These are phyloP conservation scores for Polydrusus pterygomalis DNA, from an alignment of 2,888 invertebrate genomes.

Conservation along the genomic window DNA sequence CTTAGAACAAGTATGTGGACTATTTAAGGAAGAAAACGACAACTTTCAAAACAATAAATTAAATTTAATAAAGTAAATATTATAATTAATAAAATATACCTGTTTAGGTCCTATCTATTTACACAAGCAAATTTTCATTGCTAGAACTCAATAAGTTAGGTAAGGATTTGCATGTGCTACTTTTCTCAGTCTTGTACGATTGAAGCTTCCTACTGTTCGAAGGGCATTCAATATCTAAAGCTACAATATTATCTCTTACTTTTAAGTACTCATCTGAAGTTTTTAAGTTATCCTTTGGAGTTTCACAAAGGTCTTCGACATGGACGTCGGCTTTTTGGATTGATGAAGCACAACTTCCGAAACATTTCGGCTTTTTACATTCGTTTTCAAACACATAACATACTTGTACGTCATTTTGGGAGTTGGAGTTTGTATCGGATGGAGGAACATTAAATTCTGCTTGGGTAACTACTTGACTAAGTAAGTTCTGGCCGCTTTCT, in stretches of 20 bases:
- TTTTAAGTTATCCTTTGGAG: slow-evolving; percentile 38
- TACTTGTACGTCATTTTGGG: slow-evolving; percentile 64
- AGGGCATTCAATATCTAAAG: slow-evolving; percentile 72
- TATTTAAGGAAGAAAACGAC: not conserved
- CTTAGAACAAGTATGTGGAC: too few species aligned
- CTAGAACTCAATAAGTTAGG: slow-evolving; percentile 81
- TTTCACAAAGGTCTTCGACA: slow-evolving; percentile 62
- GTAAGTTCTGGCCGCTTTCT: slow-evolving; percentile 65
- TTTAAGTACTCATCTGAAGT: slow-evolving; percentile 49
- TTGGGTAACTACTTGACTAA: slow-evolving; percentile 78
- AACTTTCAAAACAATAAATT: slow-evolving; percentile 20
- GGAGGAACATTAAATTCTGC: slow-evolving; percentile 75
- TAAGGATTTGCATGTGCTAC: slow-evolving; percentile 77
- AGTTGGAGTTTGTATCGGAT: slow-evolving; percentile 67
- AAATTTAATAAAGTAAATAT: slow-evolving; percentile 30
- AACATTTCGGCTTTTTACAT: slow-evolving; percentile 55
- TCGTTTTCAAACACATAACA: slow-evolving; percentile 68
- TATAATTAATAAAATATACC: slow-evolving; percentile 37
- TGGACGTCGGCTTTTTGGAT: slow-evolving; percentile 66
- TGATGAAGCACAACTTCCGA: slow-evolving; percentile 63
- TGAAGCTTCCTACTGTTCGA: slow-evolving; percentile 65
- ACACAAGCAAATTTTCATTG: slow-evolving; percentile 78
- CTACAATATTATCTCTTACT: slow-evolving; percentile 70
- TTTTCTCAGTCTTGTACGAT: slow-evolving; percentile 67
- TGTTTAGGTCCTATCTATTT: slow-evolving; percentile 61